These are phyloP conservation scores for Thecophora atra DNA, from an alignment of 2,888 invertebrate genomes.

Conservation along the genomic window DNA sequence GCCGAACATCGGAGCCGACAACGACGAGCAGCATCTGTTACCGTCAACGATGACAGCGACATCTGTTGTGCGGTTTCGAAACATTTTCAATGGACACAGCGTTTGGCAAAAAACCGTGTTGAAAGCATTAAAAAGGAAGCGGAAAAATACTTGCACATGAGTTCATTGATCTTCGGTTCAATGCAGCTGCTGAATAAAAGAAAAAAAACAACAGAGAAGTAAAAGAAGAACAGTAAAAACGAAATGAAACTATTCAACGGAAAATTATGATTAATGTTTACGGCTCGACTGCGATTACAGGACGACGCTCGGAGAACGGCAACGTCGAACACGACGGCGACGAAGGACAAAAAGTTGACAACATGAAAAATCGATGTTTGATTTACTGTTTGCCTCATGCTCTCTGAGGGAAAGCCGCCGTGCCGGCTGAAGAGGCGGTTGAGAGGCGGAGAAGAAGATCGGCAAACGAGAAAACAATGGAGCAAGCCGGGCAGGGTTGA, in stretches of 20 bases:
- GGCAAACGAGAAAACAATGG: too few relatives aligned
- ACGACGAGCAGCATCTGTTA: slow-evolving; percentile 3
- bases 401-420: neutral
- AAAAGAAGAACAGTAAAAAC: neutral
- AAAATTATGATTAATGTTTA: neutral
- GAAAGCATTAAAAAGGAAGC: slow-evolving; percentile 17
- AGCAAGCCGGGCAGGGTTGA: too few relatives aligned
- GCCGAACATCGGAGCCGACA: neutral
- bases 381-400: neutral
- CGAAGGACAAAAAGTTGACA: slow-evolving; percentile 10
- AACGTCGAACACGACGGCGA: neutral
- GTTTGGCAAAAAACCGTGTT: slow-evolving; percentile 30
- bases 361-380: slow-evolving; percentile 17
- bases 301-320: neutral
- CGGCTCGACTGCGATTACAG: neutral
- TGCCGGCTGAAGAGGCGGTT: neutral
- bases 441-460: neutral
- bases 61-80: slow-evolving; percentile 33
- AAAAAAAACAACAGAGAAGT: neutral
- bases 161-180: too few relatives aligned
- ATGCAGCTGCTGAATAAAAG: neutral
- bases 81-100: slow-evolving; percentile 4
- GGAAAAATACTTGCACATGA: neutral
- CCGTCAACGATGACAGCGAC: slow-evolving; percentile 34
- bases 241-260: neutral